Evolutionary conservation across 1,140 invertebrate species (phyloP), one percentile per base, ranked within the genome.

Genomic region (Cheumatopsyche charites): DNA sequence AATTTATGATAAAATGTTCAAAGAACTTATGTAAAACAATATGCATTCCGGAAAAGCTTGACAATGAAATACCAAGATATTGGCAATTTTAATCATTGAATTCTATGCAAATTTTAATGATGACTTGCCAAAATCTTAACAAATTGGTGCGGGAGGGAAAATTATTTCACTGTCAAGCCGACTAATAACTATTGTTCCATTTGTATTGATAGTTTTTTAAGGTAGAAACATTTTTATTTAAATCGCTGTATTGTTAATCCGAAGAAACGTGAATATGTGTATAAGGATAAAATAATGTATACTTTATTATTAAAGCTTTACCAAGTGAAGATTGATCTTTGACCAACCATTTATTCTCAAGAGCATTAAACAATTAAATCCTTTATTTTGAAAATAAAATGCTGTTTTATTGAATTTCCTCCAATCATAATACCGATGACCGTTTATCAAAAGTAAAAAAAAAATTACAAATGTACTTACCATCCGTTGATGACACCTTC

Each of bases 401-500:
- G n/a, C 23, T 42, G 1, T 45, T 63, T 42, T 42, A 42, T n/a
- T 26, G 25, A 1, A 21, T 13, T 36, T 26, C 21, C 1, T 62
- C 58, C 58, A 12, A 29, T 36, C 2, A 29, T 13, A n/a, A 62
- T 23, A n/a, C n/a, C n/a, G n/a, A n/a, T n/a, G n/a, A 13, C n/a
- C n/a, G 21, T 17, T 63, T 61, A 61, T 62, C n/a, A n/a, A n/a
- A n/a, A n/a, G n/a, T n/a, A n/a, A n/a, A n/a, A n/a, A n/a, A 29
- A 25, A 17, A 7, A 36, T 45, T 71, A 21, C 58, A 61, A 61
- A 47, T 25, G 41, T 42, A 88, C 88, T 90, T 82, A 94, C 93
- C 92, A 94, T 71, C 94, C 94, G 82, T 94, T 93, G 74, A 93
- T 88, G 15, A 95, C 94, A 7, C 94, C 94, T 80, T 95, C 94